Base-by-base conservation (phyloP, 2,888 invertebrate genomes). In the Gonocerus acuteangulatus region DNA sequence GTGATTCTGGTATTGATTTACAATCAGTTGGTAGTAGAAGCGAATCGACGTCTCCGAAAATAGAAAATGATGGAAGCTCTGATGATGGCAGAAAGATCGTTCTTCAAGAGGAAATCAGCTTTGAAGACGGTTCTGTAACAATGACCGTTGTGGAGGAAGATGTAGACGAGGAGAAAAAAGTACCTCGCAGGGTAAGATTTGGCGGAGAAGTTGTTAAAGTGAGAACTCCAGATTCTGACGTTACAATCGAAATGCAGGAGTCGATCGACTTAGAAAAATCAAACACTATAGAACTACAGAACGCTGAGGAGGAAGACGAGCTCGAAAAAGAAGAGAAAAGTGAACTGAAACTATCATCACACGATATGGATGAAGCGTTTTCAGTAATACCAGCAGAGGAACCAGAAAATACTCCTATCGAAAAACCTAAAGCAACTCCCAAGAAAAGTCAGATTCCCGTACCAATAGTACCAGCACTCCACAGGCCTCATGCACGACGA, bases 151-250 rank as follows among this genome's bases (percentile, higher is more conserved):
- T 89, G 19, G 89, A 90, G 72, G 84, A 85, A 70, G 81, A 80
- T 66, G 78, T 78, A 1, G 60, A 58, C 48, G 61, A 36, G 27
- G 64, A 56, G 21, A 66, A 66, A 36, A 68, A 81, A 67, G 82
- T 82, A 0, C 80, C 83, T 0, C 82, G 88, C 71, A 81, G 87
- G 70, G 90, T 90, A 7, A 83, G 87, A 51, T 90, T 90, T 68
- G 90, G 90, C 2, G 90, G 90, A n/a, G 90, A 90, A 75, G 80
- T 87, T 66, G 85, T 90, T 2, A 90, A 90, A 77, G 81, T 90
- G 74, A 77, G 90, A 65, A 90, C 90, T 13, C 90, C 90, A 0
- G 90, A 90, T 68, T 89, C 88, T 72, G 89, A 89, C 71, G 84
- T 63, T 6, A 68, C 68, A 65, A 48, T 32, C 22, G 67, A 65